Evolutionary conservation across 2,888 invertebrate species (phyloP).

Genomic region (Pseudococcus jackbeardsleyi): DNA sequence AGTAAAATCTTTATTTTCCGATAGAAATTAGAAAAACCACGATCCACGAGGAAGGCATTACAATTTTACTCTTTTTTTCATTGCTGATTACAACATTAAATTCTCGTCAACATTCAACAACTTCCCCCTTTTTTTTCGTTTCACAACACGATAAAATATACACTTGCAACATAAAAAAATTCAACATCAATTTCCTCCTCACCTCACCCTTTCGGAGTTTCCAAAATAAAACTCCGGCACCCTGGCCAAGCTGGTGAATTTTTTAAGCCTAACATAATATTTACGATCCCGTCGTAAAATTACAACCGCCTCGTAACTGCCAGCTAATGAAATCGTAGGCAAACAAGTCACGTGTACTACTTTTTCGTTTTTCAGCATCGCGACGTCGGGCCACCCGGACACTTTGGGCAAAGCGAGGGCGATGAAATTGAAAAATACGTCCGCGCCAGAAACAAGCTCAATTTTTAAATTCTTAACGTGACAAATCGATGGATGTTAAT

Average conservation of each 20-base stretch:
- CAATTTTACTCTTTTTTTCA: not conserved
- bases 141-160: not conserved
- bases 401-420: not conserved
- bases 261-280: slow-evolving; percentile 4
- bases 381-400: not conserved
- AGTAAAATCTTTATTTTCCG: too few relatives aligned
- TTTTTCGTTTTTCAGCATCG: not conserved
- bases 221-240: not conserved
- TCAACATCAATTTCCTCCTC: not conserved
- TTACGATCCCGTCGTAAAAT: slow-evolving; percentile 11
- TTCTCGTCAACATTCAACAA: not conserved
- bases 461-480: slow-evolving; percentile 42
- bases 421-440: slow-evolving; percentile 28
- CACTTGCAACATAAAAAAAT: not conserved
- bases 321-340: slow-evolving; percentile 10
- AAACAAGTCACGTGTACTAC: slow-evolving; percentile 14
- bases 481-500: slow-evolving; percentile 42
- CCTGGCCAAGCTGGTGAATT: not conserved
- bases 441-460: slow-evolving; percentile 18
- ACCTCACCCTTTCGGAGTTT: not conserved
- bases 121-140: not conserved
- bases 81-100: not conserved
- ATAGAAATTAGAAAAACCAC: too few relatives aligned
- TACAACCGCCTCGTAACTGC: slow-evolving; percentile 1
- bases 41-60: too few relatives aligned